Base-by-base conservation (phyloP, 2,888 invertebrate genomes). In the Orthosia gothica region DNA sequence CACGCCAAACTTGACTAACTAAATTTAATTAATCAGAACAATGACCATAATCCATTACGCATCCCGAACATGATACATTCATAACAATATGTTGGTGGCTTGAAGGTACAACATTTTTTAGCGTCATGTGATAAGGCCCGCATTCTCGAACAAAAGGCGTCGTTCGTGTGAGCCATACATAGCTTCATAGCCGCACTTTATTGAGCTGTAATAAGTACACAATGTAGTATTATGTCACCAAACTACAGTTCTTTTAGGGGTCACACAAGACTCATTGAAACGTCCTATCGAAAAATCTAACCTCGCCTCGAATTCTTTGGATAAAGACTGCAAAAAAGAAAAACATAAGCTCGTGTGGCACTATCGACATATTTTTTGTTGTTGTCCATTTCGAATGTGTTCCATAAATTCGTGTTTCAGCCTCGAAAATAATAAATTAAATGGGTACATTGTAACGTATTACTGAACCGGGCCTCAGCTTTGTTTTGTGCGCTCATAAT, bases 401-500 rank as follows among this genome's bases (percentile, higher is more conserved):
- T 69, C 70, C 52, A 81, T 67, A 65, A 54, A 83, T 79, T 54
- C 45, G 20, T 52, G 45, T 23, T 55, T 57, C 40, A 52, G 59
- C 59, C 49, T 66, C 47, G 26, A 64, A 71, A 67, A 64, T 55
- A 61, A 63, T 70, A 59, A 79, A 83, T 70, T 70, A 70, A 74
- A 74, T 65, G 52, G 50, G 5, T 69, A 40, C 57, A 70, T 59
- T 54, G 74, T 83, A 83, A 71, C 54, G 55, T 68, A 74, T 74
- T 79, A 80, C 50, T 58, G n/a, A 70, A 79, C n/a, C 45, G 32
- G 55, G 71, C 61, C 64, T 68, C 70, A 59, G 61, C 52, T 84
- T 84, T 70, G 75, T 77, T 63, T 73, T 84, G 74, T 61, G 45
- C 69, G 70, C 69, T 65, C 77, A 75, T 74, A 82, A 86, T 82